Base-by-base conservation (phyloP, 2,113 vertebrate species). In the Poeciliopsis prolifica region DNA sequence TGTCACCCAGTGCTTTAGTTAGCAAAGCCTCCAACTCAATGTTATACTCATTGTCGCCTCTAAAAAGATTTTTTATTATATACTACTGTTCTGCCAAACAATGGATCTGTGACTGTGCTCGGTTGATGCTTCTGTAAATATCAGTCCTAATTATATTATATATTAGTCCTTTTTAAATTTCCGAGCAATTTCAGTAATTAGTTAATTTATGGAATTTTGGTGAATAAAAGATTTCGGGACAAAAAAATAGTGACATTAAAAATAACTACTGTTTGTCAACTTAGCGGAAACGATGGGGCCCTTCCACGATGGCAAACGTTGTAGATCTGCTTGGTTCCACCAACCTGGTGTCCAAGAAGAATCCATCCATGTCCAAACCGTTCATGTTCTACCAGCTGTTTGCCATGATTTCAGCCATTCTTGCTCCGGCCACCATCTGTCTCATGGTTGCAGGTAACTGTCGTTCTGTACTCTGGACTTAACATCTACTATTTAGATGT, bases 381-480 rank as follows among this genome's bases (percentile, higher is more conserved):
- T 95, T 90, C 85, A 93, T 95, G 72, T n/a, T 95, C 17, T 95
- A 95, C 80, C 93, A 94, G 82, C 77, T 94, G 17, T 75, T 95
- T 42, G 72, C 42, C 72, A 75, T 93, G 69, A 66, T 64, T 1
- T 84, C 93, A 13, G 80, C 87, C 19, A 85, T 94, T 35, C 66
- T 95, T 30, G 87, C 86, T 0, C 94, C 94, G 1, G 87, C 94
- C 30, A 94, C 92, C n/a, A 87, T 94, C 51, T 90, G 89, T 72
- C 86, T 95, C 6, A 54, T 94, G 86, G 14, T 90, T 5, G 85
- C 92, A 87, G 90, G 93, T 92, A 54, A 54, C 19, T 54, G 51
- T 54, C 8, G 5, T 54, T 54, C 10, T 37, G 35, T 37, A 10
- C 35, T 37, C 35, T 37, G 35, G 10, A 35, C 9, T 35, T 35